Percentiles rank a stretch among this genome's conserved stretches.
Evolutionary conservation across 2,113 vertebrate genomes (phyloP).

Genomic region (Dinomys branickii): DNA sequence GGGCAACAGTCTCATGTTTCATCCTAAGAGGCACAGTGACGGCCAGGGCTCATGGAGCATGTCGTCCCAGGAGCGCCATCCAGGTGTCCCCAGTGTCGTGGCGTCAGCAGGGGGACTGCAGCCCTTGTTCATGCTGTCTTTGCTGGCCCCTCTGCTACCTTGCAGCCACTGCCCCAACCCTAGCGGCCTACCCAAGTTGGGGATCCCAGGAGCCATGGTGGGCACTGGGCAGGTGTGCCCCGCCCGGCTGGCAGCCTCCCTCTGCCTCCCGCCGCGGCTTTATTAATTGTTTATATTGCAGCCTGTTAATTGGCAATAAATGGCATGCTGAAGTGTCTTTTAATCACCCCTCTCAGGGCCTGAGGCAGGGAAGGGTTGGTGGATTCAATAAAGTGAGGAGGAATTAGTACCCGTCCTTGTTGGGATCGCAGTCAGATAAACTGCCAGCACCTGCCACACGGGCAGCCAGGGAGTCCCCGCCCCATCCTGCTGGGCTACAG

Average conservation of each 20-base stretch:
- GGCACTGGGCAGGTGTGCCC: not conserved
- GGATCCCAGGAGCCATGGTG: not conserved
- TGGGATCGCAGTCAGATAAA: conserved; percentile 65
- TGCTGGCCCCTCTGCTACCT: not conserved
- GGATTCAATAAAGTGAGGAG: conserved; percentile 66
- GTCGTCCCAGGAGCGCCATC: not conserved
- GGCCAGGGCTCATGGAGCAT: not conserved
- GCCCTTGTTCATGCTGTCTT: rapidly evolving
- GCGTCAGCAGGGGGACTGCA: rapidly evolving
- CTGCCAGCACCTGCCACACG: conserved; percentile 64
- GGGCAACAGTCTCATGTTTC: not conserved
- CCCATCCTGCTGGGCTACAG: not conserved
- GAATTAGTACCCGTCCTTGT: conserved; percentile 56
- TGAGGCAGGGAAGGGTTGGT: conserved; percentile 64
- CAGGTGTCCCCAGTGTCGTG: not conserved
- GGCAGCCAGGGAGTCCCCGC: not conserved
- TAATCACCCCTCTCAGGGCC: conserved; percentile 71
- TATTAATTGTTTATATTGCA: conserved; percentile 81
- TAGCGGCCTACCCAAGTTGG: not conserved
- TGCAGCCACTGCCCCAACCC: not conserved
- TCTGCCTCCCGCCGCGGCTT: not conserved
- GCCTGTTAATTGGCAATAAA: conserved; percentile 79
- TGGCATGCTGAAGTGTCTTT: conserved; percentile 65
- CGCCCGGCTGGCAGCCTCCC: not conserved
- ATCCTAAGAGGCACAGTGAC: not conserved